A percentile compares a stretch with the other conserved stretches of the same genome.
phyloP scores from a whole-genome alignment of 2,888 invertebrate species.

The Heliconius aoede region DNA sequence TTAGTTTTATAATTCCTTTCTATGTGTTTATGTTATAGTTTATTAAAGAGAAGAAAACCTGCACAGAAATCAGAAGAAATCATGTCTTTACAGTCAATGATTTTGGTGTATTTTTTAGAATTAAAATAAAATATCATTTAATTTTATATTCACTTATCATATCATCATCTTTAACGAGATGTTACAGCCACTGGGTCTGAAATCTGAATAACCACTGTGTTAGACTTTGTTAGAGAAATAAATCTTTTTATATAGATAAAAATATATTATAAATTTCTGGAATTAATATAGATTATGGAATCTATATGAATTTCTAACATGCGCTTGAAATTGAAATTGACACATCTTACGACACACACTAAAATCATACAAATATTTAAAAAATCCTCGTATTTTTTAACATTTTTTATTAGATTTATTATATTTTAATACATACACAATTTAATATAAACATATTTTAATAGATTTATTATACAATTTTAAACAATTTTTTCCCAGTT shows the following conservation, averaged over 20 bases:
- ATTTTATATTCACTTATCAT: conserved; percentile 8
- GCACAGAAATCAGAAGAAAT: conserved; percentile 10
- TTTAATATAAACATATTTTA: too few species aligned
- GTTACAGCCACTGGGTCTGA: neutral
- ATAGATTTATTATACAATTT: too few species aligned
- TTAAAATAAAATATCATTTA: conserved; percentile 18
- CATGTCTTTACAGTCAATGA: conserved; percentile 32
- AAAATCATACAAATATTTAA: too few species aligned
- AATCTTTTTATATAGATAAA: neutral
- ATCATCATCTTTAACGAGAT: conserved; percentile 1
- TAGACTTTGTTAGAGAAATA: neutral
- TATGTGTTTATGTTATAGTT: too few species aligned
- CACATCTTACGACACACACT: neutral
- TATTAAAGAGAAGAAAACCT: too few species aligned
- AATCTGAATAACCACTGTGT: neutral
- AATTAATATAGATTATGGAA: neutral
- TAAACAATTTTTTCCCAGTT: too few species aligned
- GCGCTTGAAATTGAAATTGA: neutral
- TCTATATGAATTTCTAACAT: neutral
- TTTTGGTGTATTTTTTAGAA: conserved; percentile 23
- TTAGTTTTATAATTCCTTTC: neutral
- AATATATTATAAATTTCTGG: neutral
- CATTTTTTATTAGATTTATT: too few species aligned
- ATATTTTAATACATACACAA: too few species aligned
- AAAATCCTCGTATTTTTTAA: neutral